These are phyloP conservation scores for Achlya flavicornis DNA, from an alignment of 2,888 invertebrate species.

Conservation along the genomic window DNA sequence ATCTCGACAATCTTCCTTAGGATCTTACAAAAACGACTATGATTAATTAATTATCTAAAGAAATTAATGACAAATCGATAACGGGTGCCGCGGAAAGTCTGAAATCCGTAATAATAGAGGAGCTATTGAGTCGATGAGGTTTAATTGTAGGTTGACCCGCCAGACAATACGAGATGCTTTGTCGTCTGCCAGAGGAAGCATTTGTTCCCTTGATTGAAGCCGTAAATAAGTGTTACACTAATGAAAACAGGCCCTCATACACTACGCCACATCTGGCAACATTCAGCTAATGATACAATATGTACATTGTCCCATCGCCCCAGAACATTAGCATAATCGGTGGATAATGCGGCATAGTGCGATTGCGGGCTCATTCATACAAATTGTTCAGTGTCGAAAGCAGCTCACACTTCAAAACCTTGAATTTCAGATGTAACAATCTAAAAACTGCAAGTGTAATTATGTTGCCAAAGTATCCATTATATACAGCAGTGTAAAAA, in stretches of 20 bases:
- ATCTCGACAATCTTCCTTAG: background rate
- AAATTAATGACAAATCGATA: background rate
- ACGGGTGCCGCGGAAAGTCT: background rate
- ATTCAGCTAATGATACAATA: conserved; percentile 4
- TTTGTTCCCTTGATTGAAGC: conserved; percentile 28
- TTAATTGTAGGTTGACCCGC: conserved; percentile 6
- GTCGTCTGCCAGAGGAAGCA: conserved; percentile 18
- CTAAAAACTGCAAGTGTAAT: background rate
- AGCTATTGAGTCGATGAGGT: background rate
- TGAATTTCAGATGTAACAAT: background rate
- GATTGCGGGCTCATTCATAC: background rate
- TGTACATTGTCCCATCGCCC: background rate
- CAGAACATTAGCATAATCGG: conserved; percentile 9
- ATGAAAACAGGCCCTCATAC: conserved; percentile 17
- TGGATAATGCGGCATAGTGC: conserved; percentile 10
- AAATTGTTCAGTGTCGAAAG: conserved; percentile 13
- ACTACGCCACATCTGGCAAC: conserved; percentile 14
- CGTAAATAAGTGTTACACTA: conserved; percentile 26
- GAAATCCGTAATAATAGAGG: conserved; percentile 3
- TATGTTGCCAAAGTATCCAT: background rate
- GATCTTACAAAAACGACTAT: background rate
- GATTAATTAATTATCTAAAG: background rate
- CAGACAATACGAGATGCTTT: conserved; percentile 10
- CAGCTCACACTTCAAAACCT: conserved; percentile 14
- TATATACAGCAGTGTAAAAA: conserved; percentile 8